phyloP scores from a whole-genome alignment of 2,113 vertebrate genomes.

The Dromiciops gliroides region DNA sequence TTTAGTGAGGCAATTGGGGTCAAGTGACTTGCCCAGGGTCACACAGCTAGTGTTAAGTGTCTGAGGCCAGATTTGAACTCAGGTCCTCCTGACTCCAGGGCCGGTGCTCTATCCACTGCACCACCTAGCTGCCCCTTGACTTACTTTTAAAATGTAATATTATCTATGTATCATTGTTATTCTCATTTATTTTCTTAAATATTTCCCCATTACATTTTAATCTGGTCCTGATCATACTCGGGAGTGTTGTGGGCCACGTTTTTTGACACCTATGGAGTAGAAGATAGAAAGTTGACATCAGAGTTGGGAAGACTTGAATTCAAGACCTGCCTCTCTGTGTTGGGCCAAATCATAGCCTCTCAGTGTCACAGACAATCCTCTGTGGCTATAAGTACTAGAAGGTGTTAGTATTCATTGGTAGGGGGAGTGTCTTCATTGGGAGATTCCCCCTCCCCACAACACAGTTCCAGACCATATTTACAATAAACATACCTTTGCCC shows the following conservation, averaged over 20 bases:
- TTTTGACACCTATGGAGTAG: neutral
- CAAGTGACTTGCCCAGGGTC: no score
- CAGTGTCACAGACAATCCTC: neutral
- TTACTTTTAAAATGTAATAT: neutral
- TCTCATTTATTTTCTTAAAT: neutral
- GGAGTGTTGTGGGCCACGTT: neutral
- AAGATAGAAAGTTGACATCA: neutral
- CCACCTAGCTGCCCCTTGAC: no score
- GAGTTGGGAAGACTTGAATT: neutral
- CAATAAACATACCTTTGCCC: neutral
- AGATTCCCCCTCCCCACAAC: neutral
- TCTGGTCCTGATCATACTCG: neutral
- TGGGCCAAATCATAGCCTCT: neutral
- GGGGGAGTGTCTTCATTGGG: neutral
- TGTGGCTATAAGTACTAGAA: neutral
- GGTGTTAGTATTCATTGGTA: neutral
- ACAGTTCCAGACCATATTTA: neutral
- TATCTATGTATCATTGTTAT: neutral
- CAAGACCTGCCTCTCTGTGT: neutral
- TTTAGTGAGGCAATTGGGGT: no score
- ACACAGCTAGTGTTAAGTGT: no score
- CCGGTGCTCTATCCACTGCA: no score
- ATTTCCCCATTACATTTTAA: neutral
- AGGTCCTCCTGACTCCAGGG: no score
- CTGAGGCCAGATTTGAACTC: no score